Evolutionary conservation across 2,888 invertebrate species (phyloP), one percentile per base, ranked within the genome.

Genomic region (Odontocerum albicorne): DNA sequence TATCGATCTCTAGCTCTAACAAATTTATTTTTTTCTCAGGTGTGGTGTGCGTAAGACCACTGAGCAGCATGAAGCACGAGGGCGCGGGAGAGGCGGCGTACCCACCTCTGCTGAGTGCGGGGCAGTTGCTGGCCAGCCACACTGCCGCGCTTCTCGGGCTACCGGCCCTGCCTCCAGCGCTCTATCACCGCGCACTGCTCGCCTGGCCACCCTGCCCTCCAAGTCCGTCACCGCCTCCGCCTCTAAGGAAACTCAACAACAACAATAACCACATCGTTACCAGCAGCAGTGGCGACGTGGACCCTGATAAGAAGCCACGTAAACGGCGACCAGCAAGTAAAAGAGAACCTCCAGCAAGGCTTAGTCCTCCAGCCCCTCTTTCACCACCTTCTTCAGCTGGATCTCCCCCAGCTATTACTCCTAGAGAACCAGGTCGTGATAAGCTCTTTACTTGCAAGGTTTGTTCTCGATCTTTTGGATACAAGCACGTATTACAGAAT

Each of bases 401-500:
- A 50, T 76, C 82, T 61, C 77, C 77, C 82, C 62, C 76, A 76
- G 8, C 76, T 0, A 76, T 75, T 7, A 75, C 76, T 4, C 75
- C 77, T 17, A 64, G 76, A 10, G 78, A 78, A 47, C 75, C 78
- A 0, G 77, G 82, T 0, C 75, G 88, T 8, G 92, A 92, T 66
- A 91, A 92, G 69, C 87, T 89, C 54, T 95, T 95, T 74, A 91
- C 90, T 17, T 96, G 95, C 72, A 87, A 87, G 65, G 77, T 91
- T 40, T 95, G 95, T 75, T 87, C 88, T 57, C 84, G 93, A 62
- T 90, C 90, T 8, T 95, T 95, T 67, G 94, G 94, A 42, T 95
- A 95, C 78, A 95, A 95, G 68, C 95, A 95, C 72, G 95, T 95
- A 15, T 77, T 95, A 44, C 94, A 95, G 72, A 95, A 95, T 69